These are phyloP conservation scores for Sciurus niger DNA, from an alignment of 2,113 vertebrate species.

Conservation along the genomic window DNA sequence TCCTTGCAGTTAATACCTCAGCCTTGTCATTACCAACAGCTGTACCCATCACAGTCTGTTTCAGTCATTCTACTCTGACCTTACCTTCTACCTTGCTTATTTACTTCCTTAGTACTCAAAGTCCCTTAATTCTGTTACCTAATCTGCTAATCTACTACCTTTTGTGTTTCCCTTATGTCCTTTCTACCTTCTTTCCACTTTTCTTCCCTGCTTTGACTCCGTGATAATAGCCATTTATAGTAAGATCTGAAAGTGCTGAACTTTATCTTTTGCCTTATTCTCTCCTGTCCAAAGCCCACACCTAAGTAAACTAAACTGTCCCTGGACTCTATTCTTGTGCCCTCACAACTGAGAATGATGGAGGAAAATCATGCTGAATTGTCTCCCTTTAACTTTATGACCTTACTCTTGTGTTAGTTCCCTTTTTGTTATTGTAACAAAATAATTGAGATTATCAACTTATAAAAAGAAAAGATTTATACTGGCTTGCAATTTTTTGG, in stretches of 20 bases:
- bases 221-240: too few species aligned
- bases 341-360: background rate
- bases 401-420: too few species aligned
- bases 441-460: too few species aligned
- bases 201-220: background rate
- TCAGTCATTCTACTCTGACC: background rate
- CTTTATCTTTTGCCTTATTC: background rate
- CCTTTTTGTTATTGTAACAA: too few species aligned
- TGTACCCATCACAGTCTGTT: too few species aligned
- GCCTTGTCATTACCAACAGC: too few species aligned
- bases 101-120: too few species aligned
- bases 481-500: background rate
- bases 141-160: background rate
- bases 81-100: background rate
- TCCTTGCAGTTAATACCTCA: background rate
- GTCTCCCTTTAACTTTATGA: too few species aligned
- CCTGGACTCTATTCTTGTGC: too few species aligned
- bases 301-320: background rate
- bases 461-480: too few species aligned
- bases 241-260: too few species aligned
- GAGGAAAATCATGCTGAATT: background rate
- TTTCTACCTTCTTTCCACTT: background rate
- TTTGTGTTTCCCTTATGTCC: background rate
- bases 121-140: background rate
- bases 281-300: background rate